Conservation (phyloP, 2,888 invertebrate genomes). For the Sarcophaga variegata region DNA sequence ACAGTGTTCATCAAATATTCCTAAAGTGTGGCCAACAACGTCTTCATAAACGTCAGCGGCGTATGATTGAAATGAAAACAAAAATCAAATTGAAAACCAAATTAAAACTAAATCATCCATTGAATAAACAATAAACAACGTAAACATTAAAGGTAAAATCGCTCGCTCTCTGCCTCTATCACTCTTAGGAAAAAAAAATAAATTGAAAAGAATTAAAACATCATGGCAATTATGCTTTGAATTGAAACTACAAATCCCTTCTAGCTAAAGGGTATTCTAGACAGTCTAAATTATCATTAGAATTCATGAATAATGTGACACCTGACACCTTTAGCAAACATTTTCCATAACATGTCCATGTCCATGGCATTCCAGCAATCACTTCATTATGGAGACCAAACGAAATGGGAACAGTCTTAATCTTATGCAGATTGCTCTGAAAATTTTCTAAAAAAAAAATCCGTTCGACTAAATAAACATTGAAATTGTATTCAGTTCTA, state of each 20-base stretch:
- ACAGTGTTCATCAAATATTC: constrained; percentile 36
- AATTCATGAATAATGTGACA: constrained; percentile 65
- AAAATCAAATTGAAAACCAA: constrained; percentile 5
- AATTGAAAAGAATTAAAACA: constrained; percentile 13
- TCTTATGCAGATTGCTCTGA: constrained; percentile 4
- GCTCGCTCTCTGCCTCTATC: too few relatives aligned
- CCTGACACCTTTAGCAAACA: constrained; percentile 59
- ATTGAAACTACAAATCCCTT: constrained; percentile 26
- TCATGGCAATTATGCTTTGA: constrained; percentile 15
- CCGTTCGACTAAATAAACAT: neutral
- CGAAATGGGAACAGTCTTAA: constrained; percentile 17
- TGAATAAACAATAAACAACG: neutral
- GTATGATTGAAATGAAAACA: constrained; percentile 5
- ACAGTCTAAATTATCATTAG: constrained; percentile 66
- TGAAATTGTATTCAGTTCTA: neutral
- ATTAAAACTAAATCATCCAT: neutral
- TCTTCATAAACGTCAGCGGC: constrained; percentile 22
- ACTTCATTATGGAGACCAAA: constrained; percentile 48
- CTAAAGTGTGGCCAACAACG: constrained; percentile 5
- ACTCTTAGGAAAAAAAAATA: constrained; percentile 18
- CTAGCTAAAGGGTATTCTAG: constrained; percentile 37
- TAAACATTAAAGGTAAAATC: neutral
- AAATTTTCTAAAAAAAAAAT: neutral
- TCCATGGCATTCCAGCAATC: constrained; percentile 39
- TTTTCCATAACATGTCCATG: constrained; percentile 1